Conservation (phyloP, 2,113 vertebrate genomes). For the Sigmodon hispidus region DNA sequence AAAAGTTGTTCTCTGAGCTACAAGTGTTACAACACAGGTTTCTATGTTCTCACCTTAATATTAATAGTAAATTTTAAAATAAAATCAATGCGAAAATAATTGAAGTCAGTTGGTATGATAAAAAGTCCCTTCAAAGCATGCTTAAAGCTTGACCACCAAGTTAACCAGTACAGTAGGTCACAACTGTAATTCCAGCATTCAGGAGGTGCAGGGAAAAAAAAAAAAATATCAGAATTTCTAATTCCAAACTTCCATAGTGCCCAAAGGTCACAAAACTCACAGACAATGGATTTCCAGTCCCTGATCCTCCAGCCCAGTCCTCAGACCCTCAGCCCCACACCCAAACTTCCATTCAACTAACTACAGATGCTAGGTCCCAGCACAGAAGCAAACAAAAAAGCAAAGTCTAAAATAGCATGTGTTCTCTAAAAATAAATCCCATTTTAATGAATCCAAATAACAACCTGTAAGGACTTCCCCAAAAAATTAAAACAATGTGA, state of each 20-base stretch:
- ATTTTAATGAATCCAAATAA: neutral
- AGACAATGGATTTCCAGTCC: neutral
- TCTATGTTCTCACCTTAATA: neutral
- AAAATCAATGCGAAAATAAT: neutral
- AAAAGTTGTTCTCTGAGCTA: neutral
- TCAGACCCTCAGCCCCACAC: neutral
- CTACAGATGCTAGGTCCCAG: neutral
- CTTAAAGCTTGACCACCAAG: neutral
- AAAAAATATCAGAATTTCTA: neutral
- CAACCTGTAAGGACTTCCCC: neutral
- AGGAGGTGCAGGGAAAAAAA: neutral
- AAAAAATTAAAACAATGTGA: neutral
- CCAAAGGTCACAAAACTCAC: neutral
- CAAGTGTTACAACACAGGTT: neutral
- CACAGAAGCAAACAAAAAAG: neutral
- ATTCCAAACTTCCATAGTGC: neutral
- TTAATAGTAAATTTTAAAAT: neutral
- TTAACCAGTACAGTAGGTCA: neutral
- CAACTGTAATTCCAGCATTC: neutral
- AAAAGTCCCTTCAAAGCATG: neutral
- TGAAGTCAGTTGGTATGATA: neutral
- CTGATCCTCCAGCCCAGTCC: neutral
- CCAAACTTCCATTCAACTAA: neutral
- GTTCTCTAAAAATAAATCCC: neutral
- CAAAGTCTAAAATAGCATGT: neutral